A percentile compares a stretch with the other conserved stretches of the same genome.
phyloP scores from a whole-genome alignment of 2,797 vertebrate genomes.

The Acanthiza pusilla region DNA sequence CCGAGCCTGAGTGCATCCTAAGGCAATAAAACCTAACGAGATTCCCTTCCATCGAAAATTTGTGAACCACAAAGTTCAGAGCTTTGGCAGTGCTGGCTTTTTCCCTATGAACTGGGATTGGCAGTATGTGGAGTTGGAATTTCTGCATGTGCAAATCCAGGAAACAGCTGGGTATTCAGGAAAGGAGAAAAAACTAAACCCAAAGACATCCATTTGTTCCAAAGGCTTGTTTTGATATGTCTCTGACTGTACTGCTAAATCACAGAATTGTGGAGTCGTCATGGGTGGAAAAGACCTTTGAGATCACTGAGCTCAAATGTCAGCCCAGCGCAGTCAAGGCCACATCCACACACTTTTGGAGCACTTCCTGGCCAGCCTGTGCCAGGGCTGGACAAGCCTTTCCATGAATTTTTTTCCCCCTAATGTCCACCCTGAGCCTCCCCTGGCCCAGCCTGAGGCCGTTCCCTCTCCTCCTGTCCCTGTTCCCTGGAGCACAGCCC shows the following conservation, averaged over 20 bases:
- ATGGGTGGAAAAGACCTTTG: neutral
- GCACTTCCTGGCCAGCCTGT: neutral
- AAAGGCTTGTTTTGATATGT: neutral
- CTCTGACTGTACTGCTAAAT: neutral
- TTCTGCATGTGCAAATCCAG: neutral
- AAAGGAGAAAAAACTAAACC: neutral
- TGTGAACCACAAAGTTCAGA: neutral
- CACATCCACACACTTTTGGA: neutral
- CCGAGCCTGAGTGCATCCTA: neutral
- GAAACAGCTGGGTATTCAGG: fast-evolving
- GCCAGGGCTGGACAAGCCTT: neutral
- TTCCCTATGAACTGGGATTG: neutral
- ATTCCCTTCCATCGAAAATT: neutral
- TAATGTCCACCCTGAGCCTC: neutral
- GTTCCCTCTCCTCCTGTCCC: neutral
- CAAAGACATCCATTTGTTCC: neutral
- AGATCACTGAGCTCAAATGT: neutral
- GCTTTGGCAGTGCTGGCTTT: neutral
- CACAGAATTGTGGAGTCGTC: fast-evolving
- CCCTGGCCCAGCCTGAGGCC: neutral
- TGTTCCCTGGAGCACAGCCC: neutral
- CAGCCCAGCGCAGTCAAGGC: neutral
- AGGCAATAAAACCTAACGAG: neutral
- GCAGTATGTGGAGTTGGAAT: fast-evolving
- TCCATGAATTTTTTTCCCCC: too few species aligned